Evolutionary conservation across 1,140 invertebrate genomes (phyloP).

Genomic region (Maniola jurtina): DNA sequence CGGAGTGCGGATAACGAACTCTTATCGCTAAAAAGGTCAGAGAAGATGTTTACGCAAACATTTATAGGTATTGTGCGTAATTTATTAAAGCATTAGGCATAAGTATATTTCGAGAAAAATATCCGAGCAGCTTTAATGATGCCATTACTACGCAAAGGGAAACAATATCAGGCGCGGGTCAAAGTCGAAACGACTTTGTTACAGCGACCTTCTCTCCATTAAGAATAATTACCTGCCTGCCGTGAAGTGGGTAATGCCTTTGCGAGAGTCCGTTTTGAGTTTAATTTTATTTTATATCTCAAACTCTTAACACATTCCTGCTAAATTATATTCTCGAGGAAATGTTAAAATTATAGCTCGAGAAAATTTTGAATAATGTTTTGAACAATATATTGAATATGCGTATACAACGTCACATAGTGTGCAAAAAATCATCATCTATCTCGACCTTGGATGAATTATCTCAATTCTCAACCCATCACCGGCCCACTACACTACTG

Average conservation of each 20-base stretch:
- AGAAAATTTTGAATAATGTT: too few species aligned
- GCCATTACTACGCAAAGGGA: conserved; percentile 14
- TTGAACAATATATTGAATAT: too few species aligned
- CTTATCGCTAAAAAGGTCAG: neutral
- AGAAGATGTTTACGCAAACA: neutral
- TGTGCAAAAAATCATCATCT: too few species aligned
- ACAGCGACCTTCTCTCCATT: neutral
- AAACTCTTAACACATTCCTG: too few species aligned
- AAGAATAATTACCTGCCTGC: neutral
- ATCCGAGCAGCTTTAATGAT: conserved; percentile 10
- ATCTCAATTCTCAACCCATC: too few species aligned
- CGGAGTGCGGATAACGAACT: neutral
- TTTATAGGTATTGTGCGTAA: conserved; percentile 11
- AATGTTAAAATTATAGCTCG: too few species aligned
- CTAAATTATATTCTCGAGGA: too few species aligned
- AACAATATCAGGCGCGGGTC: conserved; percentile 15
- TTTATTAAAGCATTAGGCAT: conserved; percentile 13
- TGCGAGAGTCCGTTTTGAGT: too few species aligned
- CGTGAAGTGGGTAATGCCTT: neutral
- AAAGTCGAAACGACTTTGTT: conserved; percentile 9
- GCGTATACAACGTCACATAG: too few species aligned
- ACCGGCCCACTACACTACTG: too few species aligned
- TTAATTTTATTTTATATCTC: too few species aligned
- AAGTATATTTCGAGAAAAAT: conserved; percentile 16
- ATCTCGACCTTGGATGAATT: too few species aligned